Evolutionary conservation across 1,140 invertebrate genomes (phyloP).

Genomic region (Asbolus verrucosus): DNA sequence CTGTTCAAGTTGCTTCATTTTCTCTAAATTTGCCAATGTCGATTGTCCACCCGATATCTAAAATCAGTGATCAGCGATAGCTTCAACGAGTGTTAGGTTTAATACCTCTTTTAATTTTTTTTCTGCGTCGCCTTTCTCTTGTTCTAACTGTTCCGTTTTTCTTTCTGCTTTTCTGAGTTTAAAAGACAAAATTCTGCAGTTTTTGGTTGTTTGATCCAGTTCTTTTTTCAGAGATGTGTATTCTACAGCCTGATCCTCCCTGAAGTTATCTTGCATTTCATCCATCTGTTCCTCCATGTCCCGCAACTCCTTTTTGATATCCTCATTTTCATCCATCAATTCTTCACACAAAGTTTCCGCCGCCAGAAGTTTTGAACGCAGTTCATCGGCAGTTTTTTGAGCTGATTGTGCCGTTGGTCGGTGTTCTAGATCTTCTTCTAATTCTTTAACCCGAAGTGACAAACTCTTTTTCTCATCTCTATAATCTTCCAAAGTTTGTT

Average conservation of each 20-base stretch:
- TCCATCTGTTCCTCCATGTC: slow-evolving; percentile 97
- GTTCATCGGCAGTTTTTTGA: slow-evolving; percentile 73
- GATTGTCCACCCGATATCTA: slow-evolving; percentile 71
- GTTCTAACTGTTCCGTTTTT: slow-evolving; percentile 88
- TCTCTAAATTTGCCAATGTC: slow-evolving; percentile 71
- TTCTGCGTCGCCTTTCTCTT: slow-evolving; percentile 82
- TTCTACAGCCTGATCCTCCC: slow-evolving; percentile 97
- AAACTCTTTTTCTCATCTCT: slow-evolving; percentile 85
- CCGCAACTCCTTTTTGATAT: slow-evolving; percentile 92
- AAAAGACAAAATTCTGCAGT: slow-evolving; percentile 98
- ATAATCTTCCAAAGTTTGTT: slow-evolving; percentile 81
- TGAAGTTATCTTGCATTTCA: slow-evolving; percentile 94
- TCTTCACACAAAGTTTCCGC: slow-evolving; percentile 92
- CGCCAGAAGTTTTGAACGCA: slow-evolving; percentile 83
- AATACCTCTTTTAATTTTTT: slow-evolving; percentile 76
- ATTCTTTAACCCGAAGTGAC: slow-evolving; percentile 75
- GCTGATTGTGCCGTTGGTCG: slow-evolving; percentile 69
- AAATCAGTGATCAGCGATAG: too few species aligned
- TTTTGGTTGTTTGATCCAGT: slow-evolving; percentile 96
- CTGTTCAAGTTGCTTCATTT: slow-evolving; percentile 83
- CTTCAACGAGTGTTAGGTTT: not conserved
- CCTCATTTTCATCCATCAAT: slow-evolving; percentile 96
- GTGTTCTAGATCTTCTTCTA: slow-evolving; percentile 76
- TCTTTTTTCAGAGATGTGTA: slow-evolving; percentile 94
- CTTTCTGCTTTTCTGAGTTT: slow-evolving; percentile 97